Evolutionary conservation across 2,797 vertebrate species (phyloP).

Genomic region (Platalea minor): DNA sequence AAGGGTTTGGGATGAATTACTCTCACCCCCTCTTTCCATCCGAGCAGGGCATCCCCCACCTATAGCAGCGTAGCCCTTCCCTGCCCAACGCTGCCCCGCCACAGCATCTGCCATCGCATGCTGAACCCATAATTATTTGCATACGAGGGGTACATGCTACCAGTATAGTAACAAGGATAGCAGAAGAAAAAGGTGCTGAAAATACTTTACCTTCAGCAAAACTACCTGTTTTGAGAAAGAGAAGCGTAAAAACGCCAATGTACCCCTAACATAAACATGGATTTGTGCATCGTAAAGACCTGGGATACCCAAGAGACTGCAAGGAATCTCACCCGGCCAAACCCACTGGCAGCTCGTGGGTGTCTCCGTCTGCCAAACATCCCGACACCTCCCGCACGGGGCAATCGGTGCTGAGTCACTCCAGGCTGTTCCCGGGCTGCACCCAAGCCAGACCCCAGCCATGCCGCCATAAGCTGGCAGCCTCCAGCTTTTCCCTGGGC

Average conservation of each 20-base stretch:
- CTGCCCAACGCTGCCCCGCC: neutral
- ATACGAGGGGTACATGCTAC: fast-evolving
- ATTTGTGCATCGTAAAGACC: neutral
- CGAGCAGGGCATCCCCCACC: neutral
- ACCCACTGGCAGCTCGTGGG: neutral
- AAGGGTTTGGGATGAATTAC: neutral
- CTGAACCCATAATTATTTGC: neutral
- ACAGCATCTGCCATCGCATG: fast-evolving
- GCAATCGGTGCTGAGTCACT: neutral
- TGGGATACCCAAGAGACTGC: neutral
- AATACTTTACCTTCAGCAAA: neutral
- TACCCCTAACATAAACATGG: neutral
- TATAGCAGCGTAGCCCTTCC: fast-evolving
- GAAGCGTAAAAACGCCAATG: fast-evolving
- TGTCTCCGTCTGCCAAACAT: neutral
- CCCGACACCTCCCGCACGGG: fast-evolving
- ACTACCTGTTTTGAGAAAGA: neutral
- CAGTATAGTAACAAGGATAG: neutral
- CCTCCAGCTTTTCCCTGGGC: neutral
- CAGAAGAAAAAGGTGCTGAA: neutral
- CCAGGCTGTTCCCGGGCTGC: neutral
- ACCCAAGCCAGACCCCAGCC: neutral
- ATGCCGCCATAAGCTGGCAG: neutral
- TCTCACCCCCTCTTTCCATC: neutral
- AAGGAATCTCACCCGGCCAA: neutral